Conservation (phyloP, 2,797 vertebrate genomes). For the Lindbergichthys nudifrons region DNA sequence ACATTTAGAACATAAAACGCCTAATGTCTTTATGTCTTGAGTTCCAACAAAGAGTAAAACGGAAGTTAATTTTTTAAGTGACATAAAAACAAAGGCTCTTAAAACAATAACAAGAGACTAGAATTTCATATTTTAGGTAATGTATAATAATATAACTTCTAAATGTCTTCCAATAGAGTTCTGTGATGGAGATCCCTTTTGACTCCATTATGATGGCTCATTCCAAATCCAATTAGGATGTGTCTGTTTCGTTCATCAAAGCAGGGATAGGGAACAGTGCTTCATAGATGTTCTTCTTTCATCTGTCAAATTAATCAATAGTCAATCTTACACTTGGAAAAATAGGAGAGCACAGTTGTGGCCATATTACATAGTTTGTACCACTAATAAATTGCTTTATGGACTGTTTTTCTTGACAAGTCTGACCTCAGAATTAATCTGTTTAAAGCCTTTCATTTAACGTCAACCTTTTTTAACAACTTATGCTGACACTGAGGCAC, state of each 20-base stretch:
- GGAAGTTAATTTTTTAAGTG: background rate
- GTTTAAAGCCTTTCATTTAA: constrained; percentile 58
- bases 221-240: constrained; percentile 15
- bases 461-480: constrained; percentile 39
- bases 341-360: constrained; percentile 13
- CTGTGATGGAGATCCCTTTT: background rate
- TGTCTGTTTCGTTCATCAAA: constrained; percentile 31
- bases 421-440: constrained; percentile 55
- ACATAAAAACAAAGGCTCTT: background rate
- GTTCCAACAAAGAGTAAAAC: too few species aligned
- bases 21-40: background rate
- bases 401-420: constrained; percentile 43
- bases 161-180: background rate
- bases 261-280: constrained; percentile 11
- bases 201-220: background rate
- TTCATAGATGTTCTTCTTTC: constrained; percentile 40
- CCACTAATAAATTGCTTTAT: constrained; percentile 48
- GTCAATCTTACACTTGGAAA: constrained; percentile 22
- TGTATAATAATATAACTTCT: background rate
- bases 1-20: background rate
- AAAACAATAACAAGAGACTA: background rate
- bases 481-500: constrained; percentile 58
- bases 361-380: constrained; percentile 41
- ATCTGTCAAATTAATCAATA: constrained; percentile 35
- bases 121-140: background rate